Base-by-base conservation (phyloP, 2,888 invertebrate genomes). In the Ametastegia equiseti region DNA sequence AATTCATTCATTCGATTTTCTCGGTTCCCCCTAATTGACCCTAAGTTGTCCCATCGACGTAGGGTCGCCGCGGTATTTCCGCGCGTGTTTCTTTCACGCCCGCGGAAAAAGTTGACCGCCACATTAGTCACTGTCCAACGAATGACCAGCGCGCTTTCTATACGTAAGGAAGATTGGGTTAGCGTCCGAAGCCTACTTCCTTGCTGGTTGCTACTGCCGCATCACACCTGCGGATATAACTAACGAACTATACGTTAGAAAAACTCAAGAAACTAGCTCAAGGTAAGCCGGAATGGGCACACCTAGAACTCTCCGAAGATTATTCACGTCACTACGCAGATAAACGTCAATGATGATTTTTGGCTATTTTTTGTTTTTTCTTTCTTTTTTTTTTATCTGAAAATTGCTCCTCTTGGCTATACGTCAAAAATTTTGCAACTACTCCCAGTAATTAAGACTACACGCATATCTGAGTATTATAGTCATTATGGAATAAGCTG, bases 171-270 rank as follows among this genome's bases (percentile, higher is more conserved):
- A 45, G 42, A 75, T 75, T 75, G 54, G 75, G 50, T 75, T 75
- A n/a, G 36, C 33, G 75, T 75, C 50, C 75, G 36, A 75, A 75
- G 75, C 75, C 75, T 75, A 75, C 75, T 75, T 75, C 75, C 50
- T 54, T 45, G 54, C 15, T 11, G 7, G 11, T 7, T 27, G 15
- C 36, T 54, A 23, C 54, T 23, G 23, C 39, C 39, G 19, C 65
- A 67, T 67, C 65, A 36, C 36, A 39, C 27, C 45, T 33, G 42
- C 23, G 63, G 27, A 30, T 63, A 45, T n/a, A 71, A 42, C 45
- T 71, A 45, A 71, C 71, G 71, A 45, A 71, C 71, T 71, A 69
- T 63, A 67, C 47, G n/a, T 42, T 13, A 15, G n/a, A 71, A 27
- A 71, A 27, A 60, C 36, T 4, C 45, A 60, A 42, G 45, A 45